Evolutionary conservation across 2,888 invertebrate genomes (phyloP).

Genomic region (Trissonchulus latispiculum): DNA sequence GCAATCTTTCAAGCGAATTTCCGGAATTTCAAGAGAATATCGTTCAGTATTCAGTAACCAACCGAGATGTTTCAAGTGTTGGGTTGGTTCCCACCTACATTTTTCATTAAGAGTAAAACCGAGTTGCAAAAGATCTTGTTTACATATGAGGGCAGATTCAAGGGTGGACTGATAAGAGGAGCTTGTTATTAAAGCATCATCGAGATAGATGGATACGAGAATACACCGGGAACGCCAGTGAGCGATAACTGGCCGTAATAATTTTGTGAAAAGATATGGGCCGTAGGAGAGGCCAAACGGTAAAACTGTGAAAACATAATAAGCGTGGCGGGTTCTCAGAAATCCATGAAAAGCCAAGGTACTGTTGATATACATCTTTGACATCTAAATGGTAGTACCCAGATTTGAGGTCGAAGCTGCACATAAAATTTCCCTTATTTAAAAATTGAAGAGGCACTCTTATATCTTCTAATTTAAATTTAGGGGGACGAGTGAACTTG

Average conservation of each 20-base stretch:
- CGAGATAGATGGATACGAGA: not conserved
- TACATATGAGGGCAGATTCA: not conserved
- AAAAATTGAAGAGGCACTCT: not conserved
- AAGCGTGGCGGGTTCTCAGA: too few relatives aligned
- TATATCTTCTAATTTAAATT: not conserved
- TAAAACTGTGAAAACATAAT: too few relatives aligned
- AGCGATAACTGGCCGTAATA: not conserved
- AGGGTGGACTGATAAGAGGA: not conserved
- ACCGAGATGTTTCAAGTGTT: not conserved
- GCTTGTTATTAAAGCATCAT: not conserved
- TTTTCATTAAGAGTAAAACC: not conserved
- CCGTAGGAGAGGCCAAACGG: not conserved
- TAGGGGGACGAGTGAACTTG: not conserved
- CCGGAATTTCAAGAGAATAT: not conserved
- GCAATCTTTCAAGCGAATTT: not conserved
- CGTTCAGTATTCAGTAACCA: not conserved
- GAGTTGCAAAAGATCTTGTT: not conserved
- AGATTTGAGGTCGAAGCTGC: not conserved
- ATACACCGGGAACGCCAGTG: not conserved
- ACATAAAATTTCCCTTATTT: not conserved
- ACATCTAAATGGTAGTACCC: too few relatives aligned
- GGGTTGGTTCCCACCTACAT: not conserved
- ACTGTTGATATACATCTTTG: not conserved
- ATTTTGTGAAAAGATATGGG: not conserved
- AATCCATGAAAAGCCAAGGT: constrained; percentile 2